These are phyloP conservation scores for Aromia moschata DNA, from an alignment of 2,888 invertebrate genomes.

Conservation along the genomic window DNA sequence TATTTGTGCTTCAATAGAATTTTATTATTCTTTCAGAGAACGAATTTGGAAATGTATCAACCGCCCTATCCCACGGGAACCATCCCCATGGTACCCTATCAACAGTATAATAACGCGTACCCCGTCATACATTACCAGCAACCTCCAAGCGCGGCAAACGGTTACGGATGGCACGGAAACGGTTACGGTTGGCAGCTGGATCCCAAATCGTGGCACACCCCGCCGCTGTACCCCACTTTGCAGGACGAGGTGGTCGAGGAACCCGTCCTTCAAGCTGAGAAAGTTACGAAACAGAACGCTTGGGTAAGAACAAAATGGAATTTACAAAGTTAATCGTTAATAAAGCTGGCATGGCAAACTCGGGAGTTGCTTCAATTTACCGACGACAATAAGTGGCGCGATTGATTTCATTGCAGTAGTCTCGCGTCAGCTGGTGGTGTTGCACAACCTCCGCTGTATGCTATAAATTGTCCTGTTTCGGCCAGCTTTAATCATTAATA, in stretches of 20 bases:
- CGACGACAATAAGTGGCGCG: no score
- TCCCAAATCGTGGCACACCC: slow-evolving; percentile 56
- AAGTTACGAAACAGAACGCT: slow-evolving; percentile 57
- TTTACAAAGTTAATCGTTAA: no score
- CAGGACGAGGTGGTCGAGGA: slow-evolving; percentile 53
- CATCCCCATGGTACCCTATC: no score
- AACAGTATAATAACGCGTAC: slow-evolving; percentile 60
- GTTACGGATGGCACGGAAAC: slow-evolving; percentile 63
- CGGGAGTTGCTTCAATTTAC: no score
- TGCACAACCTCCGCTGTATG: no score
- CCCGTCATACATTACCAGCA: slow-evolving; percentile 57
- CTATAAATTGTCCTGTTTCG: no score
- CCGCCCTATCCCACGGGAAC: slow-evolving; percentile 38
- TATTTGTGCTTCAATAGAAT: no score
- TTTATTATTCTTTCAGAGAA: slow-evolving; percentile 5
- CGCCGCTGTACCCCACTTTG: slow-evolving; percentile 48
- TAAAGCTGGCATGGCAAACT: no score
- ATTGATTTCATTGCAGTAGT: no score
- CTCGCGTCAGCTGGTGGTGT: no score
- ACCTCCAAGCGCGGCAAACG: slow-evolving; percentile 59
- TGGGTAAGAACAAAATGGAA: slow-evolving; percentile 57
- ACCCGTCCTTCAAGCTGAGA: slow-evolving; percentile 55
- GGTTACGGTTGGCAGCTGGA: slow-evolving; percentile 63
- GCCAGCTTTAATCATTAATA: no score
- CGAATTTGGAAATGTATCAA: slow-evolving; percentile 35